These are phyloP conservation scores for Mus pahari DNA, from an alignment of 2,113 vertebrate genomes.

Conservation along the genomic window DNA sequence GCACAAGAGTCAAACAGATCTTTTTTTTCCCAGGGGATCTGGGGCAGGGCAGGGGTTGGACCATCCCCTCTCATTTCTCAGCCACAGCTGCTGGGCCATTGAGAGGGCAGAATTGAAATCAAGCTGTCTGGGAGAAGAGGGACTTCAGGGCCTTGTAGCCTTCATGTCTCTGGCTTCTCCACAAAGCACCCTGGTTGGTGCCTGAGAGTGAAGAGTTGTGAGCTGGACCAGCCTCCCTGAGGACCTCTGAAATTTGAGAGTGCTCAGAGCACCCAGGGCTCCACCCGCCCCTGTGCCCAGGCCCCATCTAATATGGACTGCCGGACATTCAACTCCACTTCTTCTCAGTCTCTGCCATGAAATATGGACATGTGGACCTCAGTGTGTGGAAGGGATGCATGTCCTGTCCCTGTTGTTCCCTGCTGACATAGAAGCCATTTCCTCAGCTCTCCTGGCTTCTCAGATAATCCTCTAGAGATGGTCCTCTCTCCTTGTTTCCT, in stretches of 20 bases:
- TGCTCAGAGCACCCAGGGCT: too few relatives aligned
- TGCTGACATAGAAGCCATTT: neutral
- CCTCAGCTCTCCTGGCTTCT: slow-evolving; percentile 1
- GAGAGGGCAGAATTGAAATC: neutral
- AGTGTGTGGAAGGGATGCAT: neutral
- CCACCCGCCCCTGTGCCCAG: too few relatives aligned
- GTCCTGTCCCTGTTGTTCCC: rapidly evolving
- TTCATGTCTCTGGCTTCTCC: neutral
- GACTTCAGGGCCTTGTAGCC: neutral
- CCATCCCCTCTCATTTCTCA: neutral
- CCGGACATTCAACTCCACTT: neutral
- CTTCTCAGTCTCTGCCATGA: neutral
- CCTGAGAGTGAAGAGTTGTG: too few relatives aligned
- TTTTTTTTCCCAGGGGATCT: slow-evolving; percentile 30
- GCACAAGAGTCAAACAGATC: neutral
- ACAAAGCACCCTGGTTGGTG: neutral
- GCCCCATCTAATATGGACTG: neutral
- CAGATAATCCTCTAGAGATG: neutral
- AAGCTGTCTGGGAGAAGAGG: neutral
- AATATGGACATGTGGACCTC: neutral
- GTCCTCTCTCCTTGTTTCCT: slow-evolving; percentile 36
- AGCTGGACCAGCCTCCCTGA: neutral
- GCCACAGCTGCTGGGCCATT: neutral
- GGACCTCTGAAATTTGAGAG: neutral
- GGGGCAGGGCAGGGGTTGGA: neutral